A percentile compares a stretch with the other conserved stretches of the same genome.
Conservation (phyloP, 2,113 vertebrate genomes). For the Thomomys bottae region DNA sequence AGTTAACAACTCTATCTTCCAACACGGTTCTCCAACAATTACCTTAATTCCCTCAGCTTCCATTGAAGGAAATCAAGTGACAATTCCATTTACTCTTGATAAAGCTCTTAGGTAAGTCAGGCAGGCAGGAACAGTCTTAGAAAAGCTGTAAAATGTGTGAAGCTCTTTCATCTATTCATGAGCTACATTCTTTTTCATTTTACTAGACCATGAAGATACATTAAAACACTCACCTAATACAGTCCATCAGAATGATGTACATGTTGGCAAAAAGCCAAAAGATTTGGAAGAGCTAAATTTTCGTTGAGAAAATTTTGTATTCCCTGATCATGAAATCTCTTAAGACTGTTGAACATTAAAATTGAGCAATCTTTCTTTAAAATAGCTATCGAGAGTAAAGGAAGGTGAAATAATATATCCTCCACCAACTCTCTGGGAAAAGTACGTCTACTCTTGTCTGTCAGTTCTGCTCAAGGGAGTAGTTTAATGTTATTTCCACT, state of each 20-base stretch:
- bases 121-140: constrained; percentile 9
- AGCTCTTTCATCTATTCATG: not conserved
- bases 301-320: constrained; percentile 72
- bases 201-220: constrained; percentile 10
- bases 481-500: constrained; percentile 55
- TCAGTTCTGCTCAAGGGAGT: constrained; percentile 57
- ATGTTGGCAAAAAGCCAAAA: constrained; percentile 22
- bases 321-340: constrained; percentile 68
- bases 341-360: constrained; percentile 72
- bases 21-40: not conserved
- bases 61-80: constrained; percentile 23
- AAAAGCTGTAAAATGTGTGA: not conserved
- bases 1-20: not conserved
- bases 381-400: constrained; percentile 54
- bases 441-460: constrained; percentile 23
- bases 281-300: constrained; percentile 48
- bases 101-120: constrained; percentile 45
- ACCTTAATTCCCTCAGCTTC: constrained; percentile 7
- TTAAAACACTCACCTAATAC: constrained; percentile 30
- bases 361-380: constrained; percentile 72
- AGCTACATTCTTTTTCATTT: constrained; percentile 18
- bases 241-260: not conserved
- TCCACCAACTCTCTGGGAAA: constrained; percentile 40
- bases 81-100: constrained; percentile 44
- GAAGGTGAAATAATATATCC: constrained; percentile 54